Evolutionary conservation across 2,888 invertebrate species (phyloP).

Genomic region (Dorcus parallelipipedus): DNA sequence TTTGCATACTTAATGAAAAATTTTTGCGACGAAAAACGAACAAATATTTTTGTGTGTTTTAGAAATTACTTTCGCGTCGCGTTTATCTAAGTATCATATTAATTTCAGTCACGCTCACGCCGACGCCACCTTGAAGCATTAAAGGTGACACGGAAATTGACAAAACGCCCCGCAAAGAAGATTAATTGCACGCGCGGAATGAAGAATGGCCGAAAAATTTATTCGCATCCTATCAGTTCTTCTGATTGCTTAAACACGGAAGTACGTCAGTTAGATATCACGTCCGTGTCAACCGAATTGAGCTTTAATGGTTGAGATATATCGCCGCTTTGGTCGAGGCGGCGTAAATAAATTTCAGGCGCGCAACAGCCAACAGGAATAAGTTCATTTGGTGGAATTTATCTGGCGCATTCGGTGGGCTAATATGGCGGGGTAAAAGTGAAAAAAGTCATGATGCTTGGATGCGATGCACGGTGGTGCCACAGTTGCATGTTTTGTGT

Average conservation of each 20-base stretch:
- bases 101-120: slow-evolving; percentile 48
- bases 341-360: too few relatives aligned
- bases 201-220: too few relatives aligned
- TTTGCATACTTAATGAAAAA: too few relatives aligned
- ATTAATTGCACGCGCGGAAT: not conserved
- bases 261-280: too few relatives aligned
- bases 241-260: too few relatives aligned
- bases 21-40: not conserved
- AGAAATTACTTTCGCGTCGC: slow-evolving; percentile 23
- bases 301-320: too few relatives aligned
- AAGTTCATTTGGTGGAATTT: not conserved
- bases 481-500: slow-evolving; percentile 16
- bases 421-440: too few relatives aligned
- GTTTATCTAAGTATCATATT: slow-evolving; percentile 38
- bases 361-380: not conserved
- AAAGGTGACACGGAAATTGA: slow-evolving; percentile 49
- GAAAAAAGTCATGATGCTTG: not conserved
- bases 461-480: slow-evolving; percentile 1
- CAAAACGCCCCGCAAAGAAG: slow-evolving; percentile 29
- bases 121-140: slow-evolving; percentile 48
- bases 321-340: too few relatives aligned
- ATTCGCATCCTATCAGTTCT: too few relatives aligned
- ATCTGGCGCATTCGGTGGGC: not conserved
- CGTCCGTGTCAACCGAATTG: too few relatives aligned
- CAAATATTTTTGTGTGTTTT: slow-evolving; percentile 21